Percentiles rank a stretch among this genome's conserved stretches.
phyloP scores from a whole-genome alignment of 1,140 invertebrate species.

The Gonatopus flavifemur region DNA sequence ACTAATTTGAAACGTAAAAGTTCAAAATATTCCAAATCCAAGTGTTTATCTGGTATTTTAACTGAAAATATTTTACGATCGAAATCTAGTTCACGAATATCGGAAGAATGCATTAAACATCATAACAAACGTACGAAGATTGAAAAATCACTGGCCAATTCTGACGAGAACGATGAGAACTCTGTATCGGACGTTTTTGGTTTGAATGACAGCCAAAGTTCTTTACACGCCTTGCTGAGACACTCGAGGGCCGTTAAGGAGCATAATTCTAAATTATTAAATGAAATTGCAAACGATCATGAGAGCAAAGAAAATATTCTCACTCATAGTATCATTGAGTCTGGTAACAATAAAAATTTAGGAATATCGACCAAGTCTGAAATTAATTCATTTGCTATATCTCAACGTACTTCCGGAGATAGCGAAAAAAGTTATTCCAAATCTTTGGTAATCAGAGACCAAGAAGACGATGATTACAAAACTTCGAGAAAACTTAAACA shows the following conservation, averaged over 20 bases:
- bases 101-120: slow-evolving; percentile 34
- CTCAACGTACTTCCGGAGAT: slow-evolving; percentile 48
- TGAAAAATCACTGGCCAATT: slow-evolving; percentile 30
- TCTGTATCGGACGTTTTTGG: slow-evolving; percentile 40
- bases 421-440: slow-evolving; percentile 50
- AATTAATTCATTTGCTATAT: slow-evolving; percentile 50
- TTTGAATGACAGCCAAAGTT: slow-evolving; percentile 47
- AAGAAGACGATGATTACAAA: slow-evolving; percentile 44
- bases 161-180: slow-evolving; percentile 38
- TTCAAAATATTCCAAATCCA: slow-evolving; percentile 42
- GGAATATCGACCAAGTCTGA: slow-evolving; percentile 48
- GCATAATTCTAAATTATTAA: slow-evolving; percentile 43
- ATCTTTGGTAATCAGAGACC: slow-evolving; percentile 49
- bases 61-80: slow-evolving; percentile 35
- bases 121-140: slow-evolving; percentile 44
- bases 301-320: slow-evolving; percentile 29
- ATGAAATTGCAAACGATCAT: slow-evolving; percentile 41
- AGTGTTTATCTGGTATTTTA: slow-evolving; percentile 27
- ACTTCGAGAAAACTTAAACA: slow-evolving; percentile 52
- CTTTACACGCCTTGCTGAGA: slow-evolving; percentile 42
- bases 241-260: slow-evolving; percentile 48
- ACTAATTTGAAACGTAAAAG: slow-evolving; percentile 45
- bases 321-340: slow-evolving; percentile 9
- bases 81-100: slow-evolving; percentile 29
- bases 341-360: slow-evolving; percentile 25